phyloP scores from a whole-genome alignment of 2,888 invertebrate species.

The Eristalis intricaria region DNA sequence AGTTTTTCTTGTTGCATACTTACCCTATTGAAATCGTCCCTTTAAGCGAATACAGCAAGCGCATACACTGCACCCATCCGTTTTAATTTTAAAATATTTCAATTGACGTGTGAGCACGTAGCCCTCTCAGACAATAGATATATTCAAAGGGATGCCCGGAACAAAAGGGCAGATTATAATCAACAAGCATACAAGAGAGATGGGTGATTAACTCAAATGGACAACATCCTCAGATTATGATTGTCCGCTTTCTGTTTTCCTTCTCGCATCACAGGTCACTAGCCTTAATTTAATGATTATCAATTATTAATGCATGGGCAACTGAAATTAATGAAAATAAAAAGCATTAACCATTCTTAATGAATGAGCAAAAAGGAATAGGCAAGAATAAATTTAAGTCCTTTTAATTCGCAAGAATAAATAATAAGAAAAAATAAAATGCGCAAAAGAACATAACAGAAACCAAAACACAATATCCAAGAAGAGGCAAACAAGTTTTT shows the following conservation, averaged over 20 bases:
- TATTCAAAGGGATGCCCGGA: conserved; percentile 34
- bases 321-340: not conserved
- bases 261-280: conserved; percentile 4
- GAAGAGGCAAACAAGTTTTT: conserved; percentile 30
- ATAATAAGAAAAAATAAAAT: not conserved
- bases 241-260: conserved; percentile 17
- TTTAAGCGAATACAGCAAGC: not conserved
- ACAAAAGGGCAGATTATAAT: conserved; percentile 25
- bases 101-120: conserved; percentile 60
- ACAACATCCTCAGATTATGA: conserved; percentile 64
- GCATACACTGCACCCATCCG: not conserved
- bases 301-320: not conserved
- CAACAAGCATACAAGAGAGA: conserved; percentile 40
- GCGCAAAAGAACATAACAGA: not conserved
- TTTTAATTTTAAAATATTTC: not conserved
- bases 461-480: not conserved
- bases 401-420: not conserved
- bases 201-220: conserved; percentile 60
- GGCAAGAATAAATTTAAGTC: not conserved
- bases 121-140: conserved; percentile 50
- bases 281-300: not conserved
- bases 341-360: not conserved
- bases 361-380: not conserved
- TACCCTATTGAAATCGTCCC: not conserved
- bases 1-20: not conserved